Conservation (phyloP, 2,113 vertebrate genomes). For the Trichechus manatus region DNA sequence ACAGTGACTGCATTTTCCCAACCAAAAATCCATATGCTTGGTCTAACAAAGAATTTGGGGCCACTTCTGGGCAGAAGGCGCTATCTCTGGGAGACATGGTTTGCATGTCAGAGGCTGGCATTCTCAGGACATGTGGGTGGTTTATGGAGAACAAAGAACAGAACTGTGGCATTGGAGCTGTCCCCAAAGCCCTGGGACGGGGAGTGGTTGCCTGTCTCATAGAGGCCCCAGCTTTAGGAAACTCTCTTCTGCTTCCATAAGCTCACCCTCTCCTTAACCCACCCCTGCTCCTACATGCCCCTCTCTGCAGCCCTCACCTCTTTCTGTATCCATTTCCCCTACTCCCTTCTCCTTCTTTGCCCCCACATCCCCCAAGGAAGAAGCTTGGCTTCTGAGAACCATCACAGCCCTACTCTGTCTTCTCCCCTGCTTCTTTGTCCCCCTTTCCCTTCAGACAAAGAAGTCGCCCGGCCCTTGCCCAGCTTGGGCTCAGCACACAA, state of each 20-base stretch:
- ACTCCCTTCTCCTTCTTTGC: neutral
- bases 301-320: accelerated
- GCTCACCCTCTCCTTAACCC: neutral
- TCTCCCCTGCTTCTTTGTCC: neutral
- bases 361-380: neutral
- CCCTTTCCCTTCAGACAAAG: neutral
- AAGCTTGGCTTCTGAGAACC: neutral
- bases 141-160: neutral
- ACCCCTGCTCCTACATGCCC: neutral
- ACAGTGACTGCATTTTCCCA: slow-evolving; percentile 3
- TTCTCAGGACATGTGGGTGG: neutral
- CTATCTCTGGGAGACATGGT: neutral
- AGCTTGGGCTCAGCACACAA: neutral
- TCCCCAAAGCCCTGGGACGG: neutral
- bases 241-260: neutral
- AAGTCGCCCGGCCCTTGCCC: neutral
- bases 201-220: neutral
- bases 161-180: neutral
- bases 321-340: neutral
- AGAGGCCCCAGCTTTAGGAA: neutral
- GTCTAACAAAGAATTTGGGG: slow-evolving; percentile 5
- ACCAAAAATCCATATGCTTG: neutral
- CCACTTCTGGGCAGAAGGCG: neutral
- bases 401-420: neutral
- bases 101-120: neutral